A percentile compares a stretch with the other conserved stretches of the same genome.
Conservation (phyloP, 2,888 invertebrate genomes). For the Labia minor region DNA sequence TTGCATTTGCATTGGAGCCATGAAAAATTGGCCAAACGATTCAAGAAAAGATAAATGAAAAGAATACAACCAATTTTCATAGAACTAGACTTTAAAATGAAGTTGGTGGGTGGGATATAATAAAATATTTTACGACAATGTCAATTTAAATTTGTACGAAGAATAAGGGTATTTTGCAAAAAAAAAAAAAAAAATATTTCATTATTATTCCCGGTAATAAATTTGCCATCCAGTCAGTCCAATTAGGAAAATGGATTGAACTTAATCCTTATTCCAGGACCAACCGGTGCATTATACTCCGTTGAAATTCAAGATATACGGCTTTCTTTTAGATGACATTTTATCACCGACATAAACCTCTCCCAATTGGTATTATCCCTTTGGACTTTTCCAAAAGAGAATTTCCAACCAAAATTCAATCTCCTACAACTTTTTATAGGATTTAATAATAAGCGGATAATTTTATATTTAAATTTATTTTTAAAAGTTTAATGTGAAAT, state of each 20-base stretch:
- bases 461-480: too few species aligned
- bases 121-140: constrained; percentile 3
- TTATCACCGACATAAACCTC: too few species aligned
- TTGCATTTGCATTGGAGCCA: too few species aligned
- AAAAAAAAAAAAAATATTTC: background rate
- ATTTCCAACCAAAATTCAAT: too few species aligned
- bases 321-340: too few species aligned
- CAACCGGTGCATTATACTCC: background rate
- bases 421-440: too few species aligned
- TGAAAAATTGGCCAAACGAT: too few species aligned
- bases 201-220: background rate
- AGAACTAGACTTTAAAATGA: too few species aligned
- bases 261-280: background rate
- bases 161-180: background rate
- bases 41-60: background rate
- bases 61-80: background rate
- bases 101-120: background rate
- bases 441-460: too few species aligned
- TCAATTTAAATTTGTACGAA: background rate
- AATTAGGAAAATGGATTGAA: constrained; percentile 6
- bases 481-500: too few species aligned
- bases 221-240: background rate
- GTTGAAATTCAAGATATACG: background rate
- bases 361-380: too few species aligned
- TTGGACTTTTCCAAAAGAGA: too few species aligned